Percentiles rank a stretch among this genome's conserved stretches.
phyloP scores from a whole-genome alignment of 2,113 vertebrate genomes.

The Psilopsiagon aymara region DNA sequence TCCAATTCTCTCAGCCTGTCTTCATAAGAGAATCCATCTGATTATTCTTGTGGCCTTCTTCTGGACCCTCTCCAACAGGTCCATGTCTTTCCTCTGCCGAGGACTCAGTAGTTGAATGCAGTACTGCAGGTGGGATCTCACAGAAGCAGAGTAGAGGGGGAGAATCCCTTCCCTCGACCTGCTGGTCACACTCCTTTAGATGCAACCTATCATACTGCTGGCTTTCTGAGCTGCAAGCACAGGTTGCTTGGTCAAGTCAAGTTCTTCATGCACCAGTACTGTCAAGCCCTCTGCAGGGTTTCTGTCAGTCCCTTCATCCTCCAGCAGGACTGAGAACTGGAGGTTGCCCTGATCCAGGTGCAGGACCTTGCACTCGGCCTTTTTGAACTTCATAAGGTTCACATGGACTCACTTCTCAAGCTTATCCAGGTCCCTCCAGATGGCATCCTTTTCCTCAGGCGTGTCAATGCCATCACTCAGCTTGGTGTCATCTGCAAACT shows the following conservation, averaged over 20 bases:
- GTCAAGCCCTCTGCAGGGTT: not conserved
- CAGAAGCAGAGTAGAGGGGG: not conserved
- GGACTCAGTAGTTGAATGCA: not conserved
- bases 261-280: not conserved
- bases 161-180: not conserved
- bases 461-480: accelerated
- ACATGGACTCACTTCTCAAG: not conserved
- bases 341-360: not conserved
- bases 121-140: not conserved
- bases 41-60: not conserved
- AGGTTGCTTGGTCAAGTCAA: not conserved
- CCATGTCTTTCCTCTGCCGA: not conserved
- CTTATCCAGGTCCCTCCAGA: not conserved
- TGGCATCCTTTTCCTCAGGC: not conserved
- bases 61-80: not conserved
- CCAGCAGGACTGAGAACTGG: not conserved
- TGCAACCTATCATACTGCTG: not conserved
- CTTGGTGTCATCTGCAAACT: not conserved
- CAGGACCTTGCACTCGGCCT: not conserved
- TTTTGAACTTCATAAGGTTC: not conserved
- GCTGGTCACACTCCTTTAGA: not conserved
- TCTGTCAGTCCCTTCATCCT: not conserved
- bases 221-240: not conserved
- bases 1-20: not conserved
- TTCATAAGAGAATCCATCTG: not conserved